These are phyloP conservation scores for Acanthis flammea DNA, from an alignment of 2,797 vertebrate species.

Conservation along the genomic window DNA sequence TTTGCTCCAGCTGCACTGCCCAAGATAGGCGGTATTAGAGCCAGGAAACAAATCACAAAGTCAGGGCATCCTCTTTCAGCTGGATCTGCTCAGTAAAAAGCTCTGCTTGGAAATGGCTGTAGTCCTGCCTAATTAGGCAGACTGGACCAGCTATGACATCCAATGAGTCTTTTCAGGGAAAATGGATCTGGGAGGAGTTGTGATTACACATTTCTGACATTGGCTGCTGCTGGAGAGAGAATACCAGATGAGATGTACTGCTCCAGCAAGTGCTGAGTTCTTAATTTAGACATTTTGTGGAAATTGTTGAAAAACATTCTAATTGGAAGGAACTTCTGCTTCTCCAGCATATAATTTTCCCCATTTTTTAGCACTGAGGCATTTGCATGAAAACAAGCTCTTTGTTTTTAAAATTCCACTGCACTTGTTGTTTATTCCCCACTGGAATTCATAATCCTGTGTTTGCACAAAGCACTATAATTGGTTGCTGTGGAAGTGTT, in stretches of 20 bases:
- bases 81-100: not conserved
- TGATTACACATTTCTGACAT: not conserved
- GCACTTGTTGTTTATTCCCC: conserved; percentile 69
- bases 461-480: conserved; percentile 67
- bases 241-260: not conserved
- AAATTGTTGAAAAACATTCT: conserved; percentile 62
- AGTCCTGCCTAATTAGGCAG: not conserved
- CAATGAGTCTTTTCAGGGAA: not conserved
- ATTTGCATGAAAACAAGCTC: conserved; percentile 74
- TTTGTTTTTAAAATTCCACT: conserved; percentile 68
- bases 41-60: not conserved
- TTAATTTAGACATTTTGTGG: conserved; percentile 46
- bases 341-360: conserved; percentile 37
- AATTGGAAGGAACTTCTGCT: conserved; percentile 56
- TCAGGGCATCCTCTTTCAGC: not conserved
- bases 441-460: conserved; percentile 69
- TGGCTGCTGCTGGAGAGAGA: conserved; percentile 12
- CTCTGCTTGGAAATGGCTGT: not conserved
- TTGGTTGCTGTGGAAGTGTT: conserved; percentile 75
- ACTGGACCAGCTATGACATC: not conserved
- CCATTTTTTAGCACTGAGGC: conserved; percentile 34
- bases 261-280: conserved; percentile 28
- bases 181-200: not conserved
- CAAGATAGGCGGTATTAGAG: not conserved
- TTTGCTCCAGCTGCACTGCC: not conserved